Conservation (phyloP, 2,113 vertebrate genomes). For the Argyrosomus japonicus region DNA sequence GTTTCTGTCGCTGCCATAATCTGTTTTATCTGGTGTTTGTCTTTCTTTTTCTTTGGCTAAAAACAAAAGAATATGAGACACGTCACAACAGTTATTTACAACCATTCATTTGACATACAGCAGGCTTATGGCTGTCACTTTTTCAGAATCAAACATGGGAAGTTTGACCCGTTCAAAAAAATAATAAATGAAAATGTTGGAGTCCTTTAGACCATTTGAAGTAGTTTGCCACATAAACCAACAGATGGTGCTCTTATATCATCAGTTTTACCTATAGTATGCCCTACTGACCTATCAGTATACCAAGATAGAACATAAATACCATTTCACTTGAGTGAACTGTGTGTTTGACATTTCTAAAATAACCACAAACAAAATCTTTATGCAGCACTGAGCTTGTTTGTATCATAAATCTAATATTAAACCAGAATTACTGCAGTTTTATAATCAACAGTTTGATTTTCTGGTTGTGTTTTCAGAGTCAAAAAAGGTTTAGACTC, state of each 20-base stretch:
- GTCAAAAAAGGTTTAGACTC: too few species aligned
- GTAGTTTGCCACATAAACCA: not conserved
- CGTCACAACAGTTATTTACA: not conserved
- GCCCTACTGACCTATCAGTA: not conserved
- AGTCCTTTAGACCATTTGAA: too few species aligned
- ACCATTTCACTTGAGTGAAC: too few species aligned
- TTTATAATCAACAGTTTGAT: too few species aligned
- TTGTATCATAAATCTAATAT: too few species aligned
- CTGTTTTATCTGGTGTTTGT: constrained; percentile 81
- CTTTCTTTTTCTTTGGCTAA: constrained; percentile 87
- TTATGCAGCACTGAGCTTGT: too few species aligned
- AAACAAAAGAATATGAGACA: not conserved
- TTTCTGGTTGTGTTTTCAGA: too few species aligned
- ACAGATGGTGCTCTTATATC: not conserved
- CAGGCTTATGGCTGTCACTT: not conserved
- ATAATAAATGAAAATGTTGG: too few species aligned
- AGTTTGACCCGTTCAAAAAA: not conserved
- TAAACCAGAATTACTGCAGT: too few species aligned
- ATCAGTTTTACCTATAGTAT: not conserved
- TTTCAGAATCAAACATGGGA: not conserved
- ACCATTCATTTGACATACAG: not conserved
- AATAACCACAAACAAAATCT: too few species aligned
- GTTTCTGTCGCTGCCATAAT: constrained; percentile 82
- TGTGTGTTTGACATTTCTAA: too few species aligned
- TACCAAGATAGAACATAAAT: not conserved